Percentiles rank a stretch among this genome's conserved stretches.
These are phyloP conservation scores for Hippocampus zosterae DNA, from an alignment of 2,113 vertebrate genomes.

Conservation along the genomic window DNA sequence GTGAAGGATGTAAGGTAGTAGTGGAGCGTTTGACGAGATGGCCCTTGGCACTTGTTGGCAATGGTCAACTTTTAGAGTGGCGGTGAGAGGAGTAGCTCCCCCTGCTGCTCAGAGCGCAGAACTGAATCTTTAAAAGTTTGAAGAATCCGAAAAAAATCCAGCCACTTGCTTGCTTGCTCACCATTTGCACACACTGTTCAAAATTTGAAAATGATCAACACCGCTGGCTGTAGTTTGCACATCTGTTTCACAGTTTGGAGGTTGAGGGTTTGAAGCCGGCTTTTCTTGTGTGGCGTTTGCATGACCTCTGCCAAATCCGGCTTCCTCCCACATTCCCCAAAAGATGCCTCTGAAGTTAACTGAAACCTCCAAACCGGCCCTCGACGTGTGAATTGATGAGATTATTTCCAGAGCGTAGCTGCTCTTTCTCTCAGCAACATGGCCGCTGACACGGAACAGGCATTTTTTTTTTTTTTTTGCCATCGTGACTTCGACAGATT, in stretches of 20 bases:
- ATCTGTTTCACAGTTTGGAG: neutral
- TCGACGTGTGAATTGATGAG: neutral
- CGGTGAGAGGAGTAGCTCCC: slow-evolving; percentile 37
- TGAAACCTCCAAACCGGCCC: neutral
- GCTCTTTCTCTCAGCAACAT: neutral
- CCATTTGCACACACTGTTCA: neutral
- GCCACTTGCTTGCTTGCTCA: too few relatives aligned
- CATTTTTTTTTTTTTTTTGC: neutral
- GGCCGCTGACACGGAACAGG: neutral
- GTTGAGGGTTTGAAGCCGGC: neutral
- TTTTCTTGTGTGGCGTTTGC: neutral
- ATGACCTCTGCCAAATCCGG: too few relatives aligned
- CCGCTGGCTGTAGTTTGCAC: neutral
- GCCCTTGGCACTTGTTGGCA: slow-evolving; percentile 9
- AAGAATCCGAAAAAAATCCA: neutral
- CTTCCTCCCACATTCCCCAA: neutral
- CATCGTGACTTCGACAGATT: neutral
- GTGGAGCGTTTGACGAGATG: slow-evolving; percentile 39
- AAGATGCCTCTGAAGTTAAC: neutral
- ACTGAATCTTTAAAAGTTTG: too few relatives aligned
- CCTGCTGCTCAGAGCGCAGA: slow-evolving; percentile 36
- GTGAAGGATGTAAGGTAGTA: slow-evolving; percentile 9
- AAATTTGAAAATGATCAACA: too few relatives aligned
- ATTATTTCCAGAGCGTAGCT: neutral
- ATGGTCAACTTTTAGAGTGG: slow-evolving; percentile 15